phyloP scores from a whole-genome alignment of 2,797 vertebrate genomes.

The Pangasius larnaudii region DNA sequence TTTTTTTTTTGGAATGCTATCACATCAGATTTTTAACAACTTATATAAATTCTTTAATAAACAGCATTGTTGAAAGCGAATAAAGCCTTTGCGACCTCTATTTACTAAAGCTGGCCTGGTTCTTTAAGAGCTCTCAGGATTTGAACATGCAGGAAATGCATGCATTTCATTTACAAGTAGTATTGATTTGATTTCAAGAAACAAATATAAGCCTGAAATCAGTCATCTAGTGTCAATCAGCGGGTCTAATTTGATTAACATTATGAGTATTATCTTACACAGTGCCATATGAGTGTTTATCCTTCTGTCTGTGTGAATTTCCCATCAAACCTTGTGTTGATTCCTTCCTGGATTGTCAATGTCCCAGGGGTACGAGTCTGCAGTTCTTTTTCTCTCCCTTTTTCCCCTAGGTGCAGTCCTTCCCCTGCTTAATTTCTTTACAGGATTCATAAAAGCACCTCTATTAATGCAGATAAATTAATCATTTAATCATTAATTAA shows the following conservation, averaged over 20 bases:
- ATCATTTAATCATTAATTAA: neutral
- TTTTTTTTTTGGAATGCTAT: neutral
- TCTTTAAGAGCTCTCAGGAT: neutral
- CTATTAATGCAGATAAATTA: neutral
- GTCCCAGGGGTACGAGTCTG: neutral
- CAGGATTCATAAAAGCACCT: neutral
- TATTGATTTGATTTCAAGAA: constrained; percentile 1
- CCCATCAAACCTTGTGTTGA: neutral
- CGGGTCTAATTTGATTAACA: neutral
- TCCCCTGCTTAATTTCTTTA: constrained; percentile 28
- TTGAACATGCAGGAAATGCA: constrained; percentile 5
- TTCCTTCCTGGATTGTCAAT: neutral
- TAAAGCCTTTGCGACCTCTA: neutral
- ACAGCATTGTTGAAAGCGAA: constrained; percentile 16
- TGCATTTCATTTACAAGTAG: neutral
- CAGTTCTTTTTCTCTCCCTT: neutral
- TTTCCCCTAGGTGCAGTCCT: neutral
- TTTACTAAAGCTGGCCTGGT: neutral
- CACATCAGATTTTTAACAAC: constrained; percentile 13
- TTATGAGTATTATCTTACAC: neutral
- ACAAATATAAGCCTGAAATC: neutral
- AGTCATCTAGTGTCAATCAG: too few relatives aligned
- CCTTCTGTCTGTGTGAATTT: constrained; percentile 4
- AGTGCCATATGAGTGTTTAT: neutral
- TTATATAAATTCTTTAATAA: constrained; percentile 45